Base-by-base conservation (phyloP, 2,797 vertebrate species). In the Diplodus sargus region DNA sequence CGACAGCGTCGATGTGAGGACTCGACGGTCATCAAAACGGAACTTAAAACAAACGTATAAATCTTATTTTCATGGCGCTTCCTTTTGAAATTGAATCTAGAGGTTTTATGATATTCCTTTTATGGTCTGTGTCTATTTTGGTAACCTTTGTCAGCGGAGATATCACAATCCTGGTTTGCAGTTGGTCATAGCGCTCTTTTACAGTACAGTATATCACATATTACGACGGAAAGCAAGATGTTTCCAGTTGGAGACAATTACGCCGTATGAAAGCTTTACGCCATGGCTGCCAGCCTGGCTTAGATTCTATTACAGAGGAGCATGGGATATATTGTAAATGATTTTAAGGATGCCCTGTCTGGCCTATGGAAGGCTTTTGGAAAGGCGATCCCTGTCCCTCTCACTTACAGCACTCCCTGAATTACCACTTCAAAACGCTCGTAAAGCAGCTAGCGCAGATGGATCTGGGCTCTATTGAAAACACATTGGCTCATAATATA, bases 401-500 rank as follows among this genome's bases (percentile, higher is more conserved):
- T 90, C 88, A 66, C 83, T 87, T 83, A 83, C 63, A 60, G 74
- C 78, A 52, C 85, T 83, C 83, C 79, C 81, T 48, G 62, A 86
- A 82, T 82, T 88, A 93, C 88, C 90, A 89, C 92, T 93, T 93
- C 90, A 90, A 89, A 90, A 87, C 10, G n/a, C 90, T 85, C 57
- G 53, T 92, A 89, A 92, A 92, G 3, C 70, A 34, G 65, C 88
- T 67, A 48, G 89, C 90, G 83, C 63, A 70, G 69, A 82, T 12
- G 64, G 84, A 79, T 89, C 83, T 85, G 86, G 64, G 18, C 72
- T 91, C 66, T 75, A 93, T 92, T 94, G 92, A 62, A 94, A 94
- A 91, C 92, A 94, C 90, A 91, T 92, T 93, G 89, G 58, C 90
- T 90, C 87, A 80, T 91, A 93, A 93, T 93, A 83, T 88, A 60